These are phyloP conservation scores for Cheumatopsyche charites DNA, from an alignment of 1,140 invertebrate genomes.

Conservation along the genomic window DNA sequence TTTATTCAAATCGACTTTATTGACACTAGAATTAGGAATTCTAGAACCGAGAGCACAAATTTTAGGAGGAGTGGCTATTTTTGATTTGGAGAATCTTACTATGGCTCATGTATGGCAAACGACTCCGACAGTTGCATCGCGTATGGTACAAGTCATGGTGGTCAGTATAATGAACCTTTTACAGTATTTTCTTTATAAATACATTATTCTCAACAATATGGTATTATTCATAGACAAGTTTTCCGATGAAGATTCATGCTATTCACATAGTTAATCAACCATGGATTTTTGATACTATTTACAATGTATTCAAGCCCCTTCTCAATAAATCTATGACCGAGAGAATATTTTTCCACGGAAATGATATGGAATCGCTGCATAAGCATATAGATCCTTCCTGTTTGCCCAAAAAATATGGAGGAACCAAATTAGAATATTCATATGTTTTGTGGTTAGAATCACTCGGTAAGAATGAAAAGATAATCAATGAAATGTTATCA, in stretches of 20 bases:
- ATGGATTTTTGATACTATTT: conserved; percentile 80
- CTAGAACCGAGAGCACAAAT: conserved; percentile 76
- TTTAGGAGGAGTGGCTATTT: conserved; percentile 76
- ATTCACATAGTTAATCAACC: conserved; percentile 81
- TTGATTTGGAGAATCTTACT: conserved; percentile 73
- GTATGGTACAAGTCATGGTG: conserved; percentile 69
- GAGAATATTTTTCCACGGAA: conserved; percentile 77
- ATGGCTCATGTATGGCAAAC: conserved; percentile 74
- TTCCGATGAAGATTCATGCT: conserved; percentile 74
- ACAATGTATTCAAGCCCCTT: conserved; percentile 77
- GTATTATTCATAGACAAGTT: conserved; percentile 64
- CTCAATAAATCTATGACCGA: conserved; percentile 71
- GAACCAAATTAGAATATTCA: conserved; percentile 70
- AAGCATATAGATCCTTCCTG: conserved; percentile 72
- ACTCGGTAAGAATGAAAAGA: conserved; percentile 62
- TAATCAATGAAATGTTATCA: conserved; percentile 69
- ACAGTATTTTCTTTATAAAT: conserved; percentile 23
- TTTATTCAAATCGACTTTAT: conserved; percentile 73
- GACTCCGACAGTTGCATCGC: conserved; percentile 70
- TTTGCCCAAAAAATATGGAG: conserved; percentile 75
- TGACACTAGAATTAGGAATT: conserved; percentile 73
- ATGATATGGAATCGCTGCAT: conserved; percentile 76
- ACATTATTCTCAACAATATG: not conserved
- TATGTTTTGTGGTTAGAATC: conserved; percentile 76
- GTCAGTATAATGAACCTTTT: conserved; percentile 58